Evolutionary conservation across 1,140 invertebrate species (phyloP).

Genomic region (Stegodyphus dumicola): DNA sequence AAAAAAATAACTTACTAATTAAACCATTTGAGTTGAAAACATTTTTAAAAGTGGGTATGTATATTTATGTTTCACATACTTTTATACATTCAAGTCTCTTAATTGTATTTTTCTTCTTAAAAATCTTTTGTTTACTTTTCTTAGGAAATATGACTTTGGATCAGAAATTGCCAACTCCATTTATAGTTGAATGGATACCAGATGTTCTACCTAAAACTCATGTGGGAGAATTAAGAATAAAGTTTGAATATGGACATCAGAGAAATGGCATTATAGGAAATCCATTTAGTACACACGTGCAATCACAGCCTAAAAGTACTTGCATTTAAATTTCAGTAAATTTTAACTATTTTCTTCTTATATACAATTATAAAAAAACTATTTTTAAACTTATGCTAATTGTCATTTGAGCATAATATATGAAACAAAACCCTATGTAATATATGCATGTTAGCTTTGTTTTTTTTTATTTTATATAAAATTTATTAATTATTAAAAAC

Average conservation of each 20-base stretch:
- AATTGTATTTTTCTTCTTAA: background rate
- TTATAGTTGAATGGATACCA: conserved; percentile 82
- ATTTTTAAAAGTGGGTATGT: conserved; percentile 79
- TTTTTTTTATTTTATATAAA: too few species aligned
- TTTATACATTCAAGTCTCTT: background rate
- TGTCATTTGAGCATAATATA: too few species aligned
- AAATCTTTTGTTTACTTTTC: background rate
- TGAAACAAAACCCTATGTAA: too few species aligned
- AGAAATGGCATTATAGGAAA: conserved; percentile 70
- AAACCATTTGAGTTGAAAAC: conserved; percentile 78
- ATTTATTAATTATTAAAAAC: too few species aligned
- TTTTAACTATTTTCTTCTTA: too few species aligned
- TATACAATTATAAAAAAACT: too few species aligned
- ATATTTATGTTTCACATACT: background rate
- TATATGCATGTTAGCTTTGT: too few species aligned
- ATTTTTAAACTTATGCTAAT: too few species aligned
- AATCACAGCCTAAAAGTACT: background rate
- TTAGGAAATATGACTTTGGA: conserved; percentile 73
- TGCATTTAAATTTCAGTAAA: background rate
- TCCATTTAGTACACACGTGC: conserved; percentile 15
- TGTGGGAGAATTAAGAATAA: conserved; percentile 77
- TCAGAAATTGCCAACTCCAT: conserved; percentile 76
- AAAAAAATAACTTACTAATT: conserved; percentile 71
- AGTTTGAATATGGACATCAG: conserved; percentile 76
- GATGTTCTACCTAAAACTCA: conserved; percentile 78